Percentiles rank a stretch among this genome's conserved stretches.
Evolutionary conservation across 2,797 vertebrate species (phyloP).

Genomic region (Mormyrus proboscirostris): DNA sequence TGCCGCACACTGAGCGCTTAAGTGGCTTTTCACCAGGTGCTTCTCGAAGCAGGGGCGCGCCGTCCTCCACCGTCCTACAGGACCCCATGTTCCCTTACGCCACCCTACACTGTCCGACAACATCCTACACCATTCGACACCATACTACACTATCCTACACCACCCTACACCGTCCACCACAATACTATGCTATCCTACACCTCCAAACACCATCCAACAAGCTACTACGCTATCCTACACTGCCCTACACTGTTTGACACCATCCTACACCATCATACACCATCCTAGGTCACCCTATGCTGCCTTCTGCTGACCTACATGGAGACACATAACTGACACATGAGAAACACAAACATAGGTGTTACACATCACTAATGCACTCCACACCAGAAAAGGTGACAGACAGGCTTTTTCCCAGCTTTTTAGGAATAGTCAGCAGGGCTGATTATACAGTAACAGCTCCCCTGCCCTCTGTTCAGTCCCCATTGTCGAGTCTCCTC

Average conservation of each 20-base stretch:
- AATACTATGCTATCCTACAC: neutral
- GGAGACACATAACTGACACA: neutral
- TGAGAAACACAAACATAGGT: neutral
- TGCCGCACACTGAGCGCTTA: neutral
- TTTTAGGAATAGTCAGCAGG: neutral
- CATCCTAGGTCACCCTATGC: neutral
- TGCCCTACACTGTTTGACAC: neutral
- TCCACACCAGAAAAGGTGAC: neutral
- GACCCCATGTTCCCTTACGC: neutral
- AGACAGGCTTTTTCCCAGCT: neutral
- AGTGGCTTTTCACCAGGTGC: conserved; percentile 19
- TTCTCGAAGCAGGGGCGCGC: neutral
- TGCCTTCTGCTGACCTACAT: neutral
- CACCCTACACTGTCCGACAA: neutral
- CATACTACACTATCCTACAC: neutral
- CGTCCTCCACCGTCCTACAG: neutral
- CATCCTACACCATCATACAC: neutral
- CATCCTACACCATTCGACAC: neutral
- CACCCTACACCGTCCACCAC: neutral
- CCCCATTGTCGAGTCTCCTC: neutral
- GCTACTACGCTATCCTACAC: neutral
- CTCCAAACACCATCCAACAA: neutral
- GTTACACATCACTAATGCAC: neutral
- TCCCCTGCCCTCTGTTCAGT: neutral
- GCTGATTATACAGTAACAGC: neutral